These are phyloP conservation scores for Heteractis magnifica DNA, from an alignment of 92 coral and sea anemone genomes.

Conservation along the genomic window DNA sequence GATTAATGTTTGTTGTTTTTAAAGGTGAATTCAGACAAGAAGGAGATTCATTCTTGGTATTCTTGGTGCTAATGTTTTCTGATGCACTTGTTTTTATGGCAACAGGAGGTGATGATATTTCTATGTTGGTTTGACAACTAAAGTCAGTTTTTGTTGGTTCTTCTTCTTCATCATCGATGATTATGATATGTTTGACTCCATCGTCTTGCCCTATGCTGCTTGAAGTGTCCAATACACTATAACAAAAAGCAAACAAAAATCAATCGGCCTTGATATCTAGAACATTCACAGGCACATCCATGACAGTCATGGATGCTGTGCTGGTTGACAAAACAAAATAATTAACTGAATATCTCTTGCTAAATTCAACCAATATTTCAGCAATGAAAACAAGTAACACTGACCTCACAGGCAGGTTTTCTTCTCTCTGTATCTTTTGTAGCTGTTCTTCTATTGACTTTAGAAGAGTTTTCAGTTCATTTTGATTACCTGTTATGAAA, in stretches of 20 bases:
- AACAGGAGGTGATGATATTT: background rate
- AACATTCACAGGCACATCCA: background rate
- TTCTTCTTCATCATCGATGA: constrained; percentile 44
- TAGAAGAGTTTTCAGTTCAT: constrained; percentile 55
- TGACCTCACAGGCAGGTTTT: constrained; percentile 16
- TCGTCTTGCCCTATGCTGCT: background rate
- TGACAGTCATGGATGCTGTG: background rate
- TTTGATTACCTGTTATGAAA: constrained; percentile 55
- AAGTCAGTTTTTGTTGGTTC: background rate
- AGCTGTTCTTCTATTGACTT: constrained; percentile 76
- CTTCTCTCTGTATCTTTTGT: constrained; percentile 44
- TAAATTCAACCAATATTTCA: too few species aligned
- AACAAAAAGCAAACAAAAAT: background rate
- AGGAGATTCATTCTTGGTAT: background rate
- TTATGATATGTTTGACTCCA: constrained; percentile 20
- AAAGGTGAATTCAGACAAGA: background rate
- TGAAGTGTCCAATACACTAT: background rate
- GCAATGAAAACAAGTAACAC: background rate
- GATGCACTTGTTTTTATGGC: background rate
- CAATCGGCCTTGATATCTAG: background rate
- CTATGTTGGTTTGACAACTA: constrained; percentile 15
- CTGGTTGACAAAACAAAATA: too few species aligned
- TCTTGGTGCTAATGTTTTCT: background rate
- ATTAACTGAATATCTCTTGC: background rate
- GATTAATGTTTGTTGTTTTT: background rate